Evolutionary conservation across 2,113 vertebrate genomes (phyloP).

Genomic region (Melospiza georgiana): DNA sequence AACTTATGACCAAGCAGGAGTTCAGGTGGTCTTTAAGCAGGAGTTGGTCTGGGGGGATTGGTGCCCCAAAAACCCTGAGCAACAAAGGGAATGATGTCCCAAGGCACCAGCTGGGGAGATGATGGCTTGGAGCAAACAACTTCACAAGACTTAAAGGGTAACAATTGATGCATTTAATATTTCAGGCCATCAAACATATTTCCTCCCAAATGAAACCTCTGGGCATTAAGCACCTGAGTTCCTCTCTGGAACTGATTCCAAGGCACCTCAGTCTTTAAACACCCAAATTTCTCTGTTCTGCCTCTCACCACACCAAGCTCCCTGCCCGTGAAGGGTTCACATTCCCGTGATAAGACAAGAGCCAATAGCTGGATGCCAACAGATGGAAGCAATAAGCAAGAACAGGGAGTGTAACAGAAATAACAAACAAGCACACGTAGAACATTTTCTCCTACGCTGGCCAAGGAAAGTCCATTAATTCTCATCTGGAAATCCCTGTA

Average conservation of each 20-base stretch:
- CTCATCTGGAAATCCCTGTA: conserved; percentile 59
- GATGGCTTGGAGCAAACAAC: background rate
- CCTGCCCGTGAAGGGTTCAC: background rate
- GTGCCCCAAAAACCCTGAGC: background rate
- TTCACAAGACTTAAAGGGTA: background rate
- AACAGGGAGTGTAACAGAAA: conserved; percentile 53
- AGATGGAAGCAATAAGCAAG: conserved; percentile 63
- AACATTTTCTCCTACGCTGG: conserved; percentile 25
- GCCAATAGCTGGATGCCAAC: conserved; percentile 49
- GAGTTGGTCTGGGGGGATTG: rapidly evolving
- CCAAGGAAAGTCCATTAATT: conserved; percentile 64
- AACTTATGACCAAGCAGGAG: background rate
- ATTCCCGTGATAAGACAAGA: conserved; percentile 9
- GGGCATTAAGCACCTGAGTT: background rate
- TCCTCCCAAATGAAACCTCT: background rate
- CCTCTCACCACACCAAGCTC: background rate
- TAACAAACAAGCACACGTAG: conserved; percentile 31
- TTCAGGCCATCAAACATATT: background rate
- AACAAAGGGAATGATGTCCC: background rate
- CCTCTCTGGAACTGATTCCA: background rate
- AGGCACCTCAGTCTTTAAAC: background rate
- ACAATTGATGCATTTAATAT: background rate
- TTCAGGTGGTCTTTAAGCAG: background rate
- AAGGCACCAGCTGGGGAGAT: background rate
- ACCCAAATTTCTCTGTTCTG: background rate